These are phyloP conservation scores for Argentina silus DNA, from an alignment of 2,797 vertebrate genomes.

Conservation along the genomic window DNA sequence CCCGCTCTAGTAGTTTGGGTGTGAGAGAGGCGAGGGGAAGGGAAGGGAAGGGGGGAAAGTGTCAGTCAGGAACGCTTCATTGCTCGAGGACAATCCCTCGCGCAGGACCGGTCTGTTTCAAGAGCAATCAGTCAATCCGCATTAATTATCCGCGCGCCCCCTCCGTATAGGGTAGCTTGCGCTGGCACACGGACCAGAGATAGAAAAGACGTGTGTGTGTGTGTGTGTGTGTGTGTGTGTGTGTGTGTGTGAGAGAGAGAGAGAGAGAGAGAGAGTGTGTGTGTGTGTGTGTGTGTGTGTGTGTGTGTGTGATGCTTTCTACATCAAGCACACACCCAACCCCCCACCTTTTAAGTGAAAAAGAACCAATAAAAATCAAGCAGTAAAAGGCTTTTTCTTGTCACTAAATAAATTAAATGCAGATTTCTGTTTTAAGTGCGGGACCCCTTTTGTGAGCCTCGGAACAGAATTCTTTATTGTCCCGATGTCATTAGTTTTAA, in stretches of 20 bases:
- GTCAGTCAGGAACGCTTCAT: constrained; percentile 81
- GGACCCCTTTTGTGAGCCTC: constrained; percentile 64
- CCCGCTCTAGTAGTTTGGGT: constrained; percentile 66
- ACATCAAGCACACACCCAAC: constrained; percentile 53
- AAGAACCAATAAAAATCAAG: constrained; percentile 75
- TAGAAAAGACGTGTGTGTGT: constrained; percentile 23
- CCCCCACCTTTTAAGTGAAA: constrained; percentile 75
- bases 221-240: constrained; percentile 30
- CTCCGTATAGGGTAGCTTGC: constrained; percentile 61
- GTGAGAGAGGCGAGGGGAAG: constrained; percentile 25
- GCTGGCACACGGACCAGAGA: constrained; percentile 67
- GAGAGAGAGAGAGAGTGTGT: constrained; percentile 21
- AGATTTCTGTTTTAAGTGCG: constrained; percentile 75
- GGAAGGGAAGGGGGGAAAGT: constrained; percentile 68
- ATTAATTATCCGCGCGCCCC: constrained; percentile 82
- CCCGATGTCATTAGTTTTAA: constrained; percentile 65
- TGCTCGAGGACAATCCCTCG: constrained; percentile 81
- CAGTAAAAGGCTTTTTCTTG: constrained; percentile 74
- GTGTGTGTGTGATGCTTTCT: constrained; percentile 40
- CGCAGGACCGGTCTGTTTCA: constrained; percentile 84
- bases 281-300: constrained; percentile 30
- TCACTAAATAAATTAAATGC: constrained; percentile 77
- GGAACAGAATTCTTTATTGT: constrained; percentile 68
- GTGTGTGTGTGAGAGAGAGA: constrained; percentile 25
- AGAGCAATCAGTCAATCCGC: constrained; percentile 89